phyloP scores from a whole-genome alignment of 2,797 vertebrate genomes.

The Anguilla megastoma region DNA sequence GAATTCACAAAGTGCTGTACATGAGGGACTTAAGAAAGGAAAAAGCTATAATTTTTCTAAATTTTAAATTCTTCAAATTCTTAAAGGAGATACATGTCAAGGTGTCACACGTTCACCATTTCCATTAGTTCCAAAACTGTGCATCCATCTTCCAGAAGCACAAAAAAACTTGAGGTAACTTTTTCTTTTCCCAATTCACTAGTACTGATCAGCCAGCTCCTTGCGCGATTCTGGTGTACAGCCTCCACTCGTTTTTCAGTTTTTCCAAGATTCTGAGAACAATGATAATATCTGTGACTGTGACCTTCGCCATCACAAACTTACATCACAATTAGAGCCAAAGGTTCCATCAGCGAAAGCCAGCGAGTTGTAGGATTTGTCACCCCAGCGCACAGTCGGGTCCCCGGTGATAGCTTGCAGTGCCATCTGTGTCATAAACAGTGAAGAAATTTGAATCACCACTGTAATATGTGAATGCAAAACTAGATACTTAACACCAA shows the following conservation, averaged over 20 bases:
- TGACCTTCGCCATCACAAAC: conserved; percentile 46
- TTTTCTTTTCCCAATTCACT: background rate
- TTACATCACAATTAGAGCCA: conserved; percentile 86
- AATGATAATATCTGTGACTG: background rate
- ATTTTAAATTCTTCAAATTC: too few relatives aligned
- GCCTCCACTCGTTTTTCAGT: background rate
- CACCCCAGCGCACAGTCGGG: conserved; percentile 89
- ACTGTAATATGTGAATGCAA: background rate
- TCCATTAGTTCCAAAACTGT: too few relatives aligned
- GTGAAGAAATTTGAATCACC: conserved; percentile 25
- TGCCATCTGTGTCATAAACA: conserved; percentile 68
- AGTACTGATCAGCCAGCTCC: background rate
- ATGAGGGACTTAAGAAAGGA: background rate
- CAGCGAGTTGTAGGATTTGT: conserved; percentile 89
- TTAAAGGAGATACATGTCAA: too few relatives aligned
- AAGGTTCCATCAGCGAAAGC: conserved; percentile 83
- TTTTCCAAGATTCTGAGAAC: background rate
- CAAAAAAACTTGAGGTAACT: background rate
- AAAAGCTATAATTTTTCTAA: background rate
- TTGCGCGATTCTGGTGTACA: background rate
- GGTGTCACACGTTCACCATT: too few relatives aligned
- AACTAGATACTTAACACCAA: background rate
- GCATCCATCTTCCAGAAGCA: background rate
- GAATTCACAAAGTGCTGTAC: background rate
- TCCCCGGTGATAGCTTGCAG: conserved; percentile 73